Evolutionary conservation across 2,888 invertebrate genomes (phyloP), one percentile per base, ranked within the genome.

Genomic region (Acleris sparsana): DNA sequence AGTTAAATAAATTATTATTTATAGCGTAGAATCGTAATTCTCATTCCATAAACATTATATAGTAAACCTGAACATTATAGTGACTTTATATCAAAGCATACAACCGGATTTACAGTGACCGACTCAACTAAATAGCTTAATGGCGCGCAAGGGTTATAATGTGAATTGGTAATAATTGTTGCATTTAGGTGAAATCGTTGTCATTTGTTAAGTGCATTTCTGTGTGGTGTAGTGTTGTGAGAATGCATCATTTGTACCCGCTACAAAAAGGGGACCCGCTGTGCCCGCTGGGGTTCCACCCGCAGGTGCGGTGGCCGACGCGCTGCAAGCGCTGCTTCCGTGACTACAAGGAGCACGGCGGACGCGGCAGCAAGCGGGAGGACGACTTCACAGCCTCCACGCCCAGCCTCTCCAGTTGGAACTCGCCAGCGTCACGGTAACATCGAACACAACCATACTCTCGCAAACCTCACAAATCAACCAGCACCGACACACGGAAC

Each of bases 271-370:
- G 96, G 78, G 98, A 98, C 89, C 96, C 97, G 71, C 89, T 98
- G 76, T 98, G 98, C 87, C 98, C 97, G 70, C 93, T 98, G 84
- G 98, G 98, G 53, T 98, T 98, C 89, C 97, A 98, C 93, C 98
- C 98, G 68, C 98, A 98, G 93, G 97, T 97, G 76, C 95, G 97
- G 80, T 97, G 97, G 97, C 98, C 98, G 57, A 97, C 97, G 66
- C 94, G 97, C 80, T 98, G 98, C 92, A 98, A 98, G 91, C 94
- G 98, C 77, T 98, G 98, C 88, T 98, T 97, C 93, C 95, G 96
- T 76, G 97, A 97, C 86, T 97, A 97, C 90, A 97, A 97, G 90
- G 97, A 97, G 82, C 97, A 97, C 88, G 96, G 96, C 62, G 95
- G 95, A 51, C 94, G 94, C 64, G 95, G 95, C 49, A 95, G 95